phyloP scores from a whole-genome alignment of 2,797 vertebrate genomes.

The Chanos chanos region DNA sequence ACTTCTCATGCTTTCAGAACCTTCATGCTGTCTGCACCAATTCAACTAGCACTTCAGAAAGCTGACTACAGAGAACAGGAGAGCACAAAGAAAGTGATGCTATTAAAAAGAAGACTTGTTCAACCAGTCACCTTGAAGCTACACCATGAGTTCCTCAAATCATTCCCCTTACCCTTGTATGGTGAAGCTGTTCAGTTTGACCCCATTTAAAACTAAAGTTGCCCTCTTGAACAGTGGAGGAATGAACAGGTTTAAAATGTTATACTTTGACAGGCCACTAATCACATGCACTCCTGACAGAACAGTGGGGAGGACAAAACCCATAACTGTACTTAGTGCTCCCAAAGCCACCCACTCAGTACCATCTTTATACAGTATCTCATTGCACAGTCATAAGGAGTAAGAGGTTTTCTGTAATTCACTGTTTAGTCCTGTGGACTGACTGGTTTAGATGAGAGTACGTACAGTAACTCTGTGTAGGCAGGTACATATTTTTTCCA shows the following conservation, averaged over 20 bases:
- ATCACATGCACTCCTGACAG: background rate
- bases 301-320: background rate
- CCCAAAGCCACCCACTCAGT: background rate
- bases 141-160: conserved; percentile 37
- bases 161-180: conserved; percentile 10
- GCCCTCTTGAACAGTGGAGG: conserved; percentile 3
- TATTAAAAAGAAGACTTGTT: conserved; percentile 15
- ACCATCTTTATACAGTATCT: too few relatives aligned
- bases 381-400: too few relatives aligned
- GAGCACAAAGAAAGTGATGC: conserved; percentile 44
- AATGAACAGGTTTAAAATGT: conserved; percentile 3
- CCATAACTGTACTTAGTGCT: conserved; percentile 17
- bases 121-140: conserved; percentile 37
- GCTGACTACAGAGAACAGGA: background rate
- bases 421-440: too few relatives aligned
- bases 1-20: conserved; percentile 27
- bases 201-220: conserved; percentile 25
- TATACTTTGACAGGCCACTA: conserved; percentile 11
- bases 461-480: too few relatives aligned
- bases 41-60: conserved; percentile 2
- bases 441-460: too few relatives aligned
- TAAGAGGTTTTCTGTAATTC: too few relatives aligned
- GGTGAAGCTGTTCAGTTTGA: conserved; percentile 17
- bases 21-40: conserved; percentile 24
- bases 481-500: too few relatives aligned